These are phyloP conservation scores for Pelagia noctiluca DNA, from an alignment of 30 jellyfish, hydroid and myxozoan species.

Conservation along the genomic window DNA sequence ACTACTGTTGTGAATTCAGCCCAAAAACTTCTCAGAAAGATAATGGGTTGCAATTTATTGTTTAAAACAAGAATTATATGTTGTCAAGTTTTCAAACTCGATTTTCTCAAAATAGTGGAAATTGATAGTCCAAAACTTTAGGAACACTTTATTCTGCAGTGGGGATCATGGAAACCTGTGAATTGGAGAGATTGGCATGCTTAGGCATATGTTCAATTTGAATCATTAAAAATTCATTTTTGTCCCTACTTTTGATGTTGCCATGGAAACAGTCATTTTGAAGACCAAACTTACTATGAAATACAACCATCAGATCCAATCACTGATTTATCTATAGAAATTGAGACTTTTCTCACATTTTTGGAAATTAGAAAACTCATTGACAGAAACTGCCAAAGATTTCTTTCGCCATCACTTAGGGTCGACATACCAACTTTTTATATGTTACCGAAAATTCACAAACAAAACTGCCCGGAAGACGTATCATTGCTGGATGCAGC, in stretches of 20 bases:
- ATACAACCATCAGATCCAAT: no score
- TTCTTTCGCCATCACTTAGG: no score
- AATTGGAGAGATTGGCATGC: neutral
- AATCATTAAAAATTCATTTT: constrained; percentile 23
- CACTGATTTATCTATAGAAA: no score
- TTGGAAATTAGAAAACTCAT: no score
- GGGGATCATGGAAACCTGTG: neutral
- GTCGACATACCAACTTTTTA: no score
- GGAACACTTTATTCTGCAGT: constrained; percentile 25
- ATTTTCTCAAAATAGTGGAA: constrained; percentile 6
- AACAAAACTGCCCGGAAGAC: no score
- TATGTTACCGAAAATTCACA: no score
- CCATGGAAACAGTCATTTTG: constrained; percentile 53
- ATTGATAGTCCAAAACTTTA: constrained; percentile 12
- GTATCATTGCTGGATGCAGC: no score
- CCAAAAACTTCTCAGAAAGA: neutral
- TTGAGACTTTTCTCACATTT: no score
- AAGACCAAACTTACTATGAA: constrained; percentile 44
- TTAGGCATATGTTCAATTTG: constrained; percentile 16
- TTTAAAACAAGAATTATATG: neutral
- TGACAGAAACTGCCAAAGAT: no score
- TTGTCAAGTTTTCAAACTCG: neutral
- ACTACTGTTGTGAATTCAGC: no score
- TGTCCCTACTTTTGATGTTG: constrained; percentile 14
- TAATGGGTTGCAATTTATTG: neutral